Evolutionary conservation across 2,113 vertebrate genomes (phyloP).

Genomic region (Nerophis ophidion): DNA sequence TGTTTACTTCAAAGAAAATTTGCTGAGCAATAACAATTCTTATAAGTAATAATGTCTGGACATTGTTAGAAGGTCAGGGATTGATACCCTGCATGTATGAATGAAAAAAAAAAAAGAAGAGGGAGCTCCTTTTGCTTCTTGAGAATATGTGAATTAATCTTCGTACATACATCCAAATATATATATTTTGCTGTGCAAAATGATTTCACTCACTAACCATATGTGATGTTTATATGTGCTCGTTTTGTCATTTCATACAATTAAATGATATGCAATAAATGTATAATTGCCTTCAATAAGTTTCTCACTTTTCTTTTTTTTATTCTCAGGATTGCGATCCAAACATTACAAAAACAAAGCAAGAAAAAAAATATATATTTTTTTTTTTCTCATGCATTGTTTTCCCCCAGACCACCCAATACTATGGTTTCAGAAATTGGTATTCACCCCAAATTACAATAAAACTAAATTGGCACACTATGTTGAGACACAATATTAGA

Average conservation of each 20-base stretch:
- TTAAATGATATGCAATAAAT: slow-evolving; percentile 80
- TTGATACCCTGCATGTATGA: slow-evolving; percentile 93
- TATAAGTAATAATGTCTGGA: slow-evolving; percentile 88
- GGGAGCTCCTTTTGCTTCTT: slow-evolving; percentile 84
- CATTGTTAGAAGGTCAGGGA: slow-evolving; percentile 90
- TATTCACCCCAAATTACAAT: background rate
- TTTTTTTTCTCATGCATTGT: background rate
- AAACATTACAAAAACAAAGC: slow-evolving; percentile 8
- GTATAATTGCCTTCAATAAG: slow-evolving; percentile 67
- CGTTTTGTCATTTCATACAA: slow-evolving; percentile 83
- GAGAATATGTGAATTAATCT: slow-evolving; percentile 89
- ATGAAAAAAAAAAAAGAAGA: slow-evolving; percentile 52
- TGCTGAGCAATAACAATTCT: slow-evolving; percentile 87
- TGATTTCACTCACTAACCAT: slow-evolving; percentile 98
- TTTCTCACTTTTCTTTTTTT: slow-evolving; percentile 65
- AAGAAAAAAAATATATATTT: slow-evolving; percentile 9
- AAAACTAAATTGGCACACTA: background rate
- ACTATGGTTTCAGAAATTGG: background rate
- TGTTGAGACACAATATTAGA: slow-evolving; percentile 3
- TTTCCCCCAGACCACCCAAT: background rate
- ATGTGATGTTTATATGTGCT: slow-evolving; percentile 98
- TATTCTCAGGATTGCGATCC: slow-evolving; percentile 27
- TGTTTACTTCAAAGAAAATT: slow-evolving; percentile 82
- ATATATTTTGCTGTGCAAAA: slow-evolving; percentile 99
- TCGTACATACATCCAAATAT: slow-evolving; percentile 74